These are phyloP conservation scores for Hydropotes inermis DNA, from an alignment of 2,113 vertebrate species.

Conservation along the genomic window DNA sequence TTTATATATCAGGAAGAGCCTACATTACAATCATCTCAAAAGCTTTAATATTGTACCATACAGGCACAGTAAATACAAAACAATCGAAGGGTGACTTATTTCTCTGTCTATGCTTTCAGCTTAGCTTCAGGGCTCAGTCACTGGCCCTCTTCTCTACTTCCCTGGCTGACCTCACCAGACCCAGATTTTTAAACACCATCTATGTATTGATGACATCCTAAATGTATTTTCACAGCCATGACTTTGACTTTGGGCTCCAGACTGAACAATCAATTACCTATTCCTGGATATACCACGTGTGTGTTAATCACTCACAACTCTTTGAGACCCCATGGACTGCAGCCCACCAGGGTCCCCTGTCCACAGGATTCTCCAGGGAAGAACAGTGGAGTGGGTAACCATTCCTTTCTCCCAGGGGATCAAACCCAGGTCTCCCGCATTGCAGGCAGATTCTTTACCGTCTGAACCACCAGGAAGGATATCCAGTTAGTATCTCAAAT, in stretches of 20 bases:
- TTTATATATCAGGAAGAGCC: not conserved
- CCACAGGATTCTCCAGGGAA: not conserved
- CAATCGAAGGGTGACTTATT: not conserved
- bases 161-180: not conserved
- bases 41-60: not conserved
- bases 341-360: not conserved
- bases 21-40: conserved; percentile 2
- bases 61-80: not conserved
- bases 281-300: not conserved
- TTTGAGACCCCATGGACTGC: not conserved
- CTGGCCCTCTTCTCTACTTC: not conserved
- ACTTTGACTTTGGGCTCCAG: not conserved
- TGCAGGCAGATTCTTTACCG: not conserved
- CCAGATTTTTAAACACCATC: not conserved
- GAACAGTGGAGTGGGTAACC: not conserved
- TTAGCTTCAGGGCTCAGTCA: not conserved
- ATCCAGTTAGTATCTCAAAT: not conserved
- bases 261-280: not conserved
- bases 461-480: not conserved
- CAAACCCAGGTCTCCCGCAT: not conserved
- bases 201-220: not conserved
- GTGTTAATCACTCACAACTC: not conserved
- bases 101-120: not conserved
- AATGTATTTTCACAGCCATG: not conserved
- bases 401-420: not conserved